These are phyloP conservation scores for Ceratosolen fusciceps DNA, from an alignment of 1,140 invertebrate genomes.

Conservation along the genomic window DNA sequence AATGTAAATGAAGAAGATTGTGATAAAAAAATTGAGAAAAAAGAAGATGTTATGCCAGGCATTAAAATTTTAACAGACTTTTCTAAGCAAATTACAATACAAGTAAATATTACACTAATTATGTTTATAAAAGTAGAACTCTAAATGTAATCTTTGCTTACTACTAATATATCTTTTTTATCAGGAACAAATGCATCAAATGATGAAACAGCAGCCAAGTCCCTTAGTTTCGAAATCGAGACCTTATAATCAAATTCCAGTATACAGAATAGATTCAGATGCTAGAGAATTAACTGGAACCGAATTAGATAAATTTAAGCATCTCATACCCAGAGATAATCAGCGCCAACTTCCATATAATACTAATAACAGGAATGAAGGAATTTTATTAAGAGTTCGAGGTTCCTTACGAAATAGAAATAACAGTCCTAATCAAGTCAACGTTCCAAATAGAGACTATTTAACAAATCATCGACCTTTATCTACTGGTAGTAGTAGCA, in stretches of 20 bases:
- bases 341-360: constrained; percentile 55
- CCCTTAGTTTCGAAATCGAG: constrained; percentile 53
- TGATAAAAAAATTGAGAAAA: constrained; percentile 52
- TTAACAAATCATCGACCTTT: constrained; percentile 7
- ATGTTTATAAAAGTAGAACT: constrained; percentile 21
- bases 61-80: constrained; percentile 51
- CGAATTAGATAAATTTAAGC: constrained; percentile 65
- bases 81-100: constrained; percentile 53
- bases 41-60: constrained; percentile 28
- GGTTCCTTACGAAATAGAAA: constrained; percentile 51
- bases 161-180: no score
- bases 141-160: no score
- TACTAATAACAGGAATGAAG: constrained; percentile 52
- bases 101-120: constrained; percentile 49
- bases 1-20: constrained; percentile 55
- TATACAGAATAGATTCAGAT: constrained; percentile 67
- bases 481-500: constrained; percentile 13
- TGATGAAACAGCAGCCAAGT: constrained; percentile 59
- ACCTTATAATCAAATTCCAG: constrained; percentile 65
- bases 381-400: constrained; percentile 50
- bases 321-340: constrained; percentile 62
- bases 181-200: constrained; percentile 60
- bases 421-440: constrained; percentile 50
- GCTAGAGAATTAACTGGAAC: constrained; percentile 63
- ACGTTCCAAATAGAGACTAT: constrained; percentile 33